Conservation (phyloP, 2,888 invertebrate species). For the Isoperla grammatica region DNA sequence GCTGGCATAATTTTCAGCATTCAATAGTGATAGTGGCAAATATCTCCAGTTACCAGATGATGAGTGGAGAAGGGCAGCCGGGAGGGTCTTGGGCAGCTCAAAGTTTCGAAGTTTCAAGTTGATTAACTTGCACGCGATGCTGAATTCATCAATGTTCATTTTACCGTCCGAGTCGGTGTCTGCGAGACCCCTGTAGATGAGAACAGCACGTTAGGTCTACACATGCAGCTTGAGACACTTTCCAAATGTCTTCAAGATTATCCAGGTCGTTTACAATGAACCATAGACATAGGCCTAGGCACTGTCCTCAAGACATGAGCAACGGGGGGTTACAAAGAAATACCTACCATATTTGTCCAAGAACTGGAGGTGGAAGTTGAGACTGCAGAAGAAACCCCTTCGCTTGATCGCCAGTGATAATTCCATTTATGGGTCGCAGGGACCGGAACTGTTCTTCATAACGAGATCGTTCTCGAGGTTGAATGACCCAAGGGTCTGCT, state of each 20-base stretch:
- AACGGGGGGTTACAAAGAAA: no score
- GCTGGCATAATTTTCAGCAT: no score
- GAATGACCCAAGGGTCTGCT: conserved; percentile 79
- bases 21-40: no score
- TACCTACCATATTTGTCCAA: conserved; percentile 92
- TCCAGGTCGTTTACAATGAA: no score
- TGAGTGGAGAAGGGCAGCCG: conserved; percentile 60
- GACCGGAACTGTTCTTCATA: conserved; percentile 89
- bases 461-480: conserved; percentile 78
- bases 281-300: no score
- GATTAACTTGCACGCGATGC: conserved; percentile 95
- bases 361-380: conserved; percentile 77
- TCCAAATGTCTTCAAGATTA: neutral
- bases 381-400: conserved; percentile 90
- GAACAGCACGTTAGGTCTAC: no score
- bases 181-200: conserved; percentile 63
- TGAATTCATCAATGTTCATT: conserved; percentile 93
- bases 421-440: conserved; percentile 79
- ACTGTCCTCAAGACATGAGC: no score
- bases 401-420: conserved; percentile 88
- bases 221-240: neutral
- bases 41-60: conserved; percentile 40
- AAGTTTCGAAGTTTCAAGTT: conserved; percentile 87
- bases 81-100: conserved; percentile 83
- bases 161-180: conserved; percentile 97